Conservation (phyloP, 2,113 vertebrate species). For the Pristiophorus japonicus region DNA sequence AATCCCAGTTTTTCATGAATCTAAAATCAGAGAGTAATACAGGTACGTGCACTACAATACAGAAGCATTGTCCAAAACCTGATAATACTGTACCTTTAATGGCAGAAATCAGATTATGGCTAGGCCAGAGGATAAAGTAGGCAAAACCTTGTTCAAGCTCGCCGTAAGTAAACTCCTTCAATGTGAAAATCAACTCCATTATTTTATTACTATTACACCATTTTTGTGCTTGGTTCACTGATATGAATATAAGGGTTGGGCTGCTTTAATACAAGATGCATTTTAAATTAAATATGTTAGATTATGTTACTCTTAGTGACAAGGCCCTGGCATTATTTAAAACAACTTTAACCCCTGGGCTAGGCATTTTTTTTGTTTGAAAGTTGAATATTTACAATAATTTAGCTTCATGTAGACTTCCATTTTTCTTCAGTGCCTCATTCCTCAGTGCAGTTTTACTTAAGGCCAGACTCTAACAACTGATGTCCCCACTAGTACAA, state of each 20-base stretch:
- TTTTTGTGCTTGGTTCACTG: constrained; percentile 34
- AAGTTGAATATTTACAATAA: constrained; percentile 87
- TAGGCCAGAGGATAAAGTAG: constrained; percentile 61
- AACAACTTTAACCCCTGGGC: constrained; percentile 71
- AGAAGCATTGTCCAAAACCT: constrained; percentile 68
- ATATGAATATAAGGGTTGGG: background rate
- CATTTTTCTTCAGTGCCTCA: constrained; percentile 65
- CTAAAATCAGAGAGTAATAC: constrained; percentile 59
- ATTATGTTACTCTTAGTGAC: background rate
- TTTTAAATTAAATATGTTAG: constrained; percentile 29
- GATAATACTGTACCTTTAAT: constrained; percentile 52
- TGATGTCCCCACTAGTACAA: constrained; percentile 67
- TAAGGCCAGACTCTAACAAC: constrained; percentile 94
- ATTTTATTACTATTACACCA: background rate
- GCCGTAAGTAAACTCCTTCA: background rate
- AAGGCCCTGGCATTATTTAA: constrained; percentile 40
- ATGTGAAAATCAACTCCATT: background rate
- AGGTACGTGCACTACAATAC: constrained; percentile 65
- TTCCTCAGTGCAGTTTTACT: constrained; percentile 80
- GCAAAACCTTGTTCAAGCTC: background rate
- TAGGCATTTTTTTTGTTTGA: constrained; percentile 63
- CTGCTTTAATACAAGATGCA: background rate
- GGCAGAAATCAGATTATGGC: constrained; percentile 52
- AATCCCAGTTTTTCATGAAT: constrained; percentile 61
- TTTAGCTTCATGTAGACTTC: constrained; percentile 54